Percentiles rank a stretch among this genome's conserved stretches.
Evolutionary conservation across 2,797 vertebrate species (phyloP).

Genomic region (Trachurus trachurus): DNA sequence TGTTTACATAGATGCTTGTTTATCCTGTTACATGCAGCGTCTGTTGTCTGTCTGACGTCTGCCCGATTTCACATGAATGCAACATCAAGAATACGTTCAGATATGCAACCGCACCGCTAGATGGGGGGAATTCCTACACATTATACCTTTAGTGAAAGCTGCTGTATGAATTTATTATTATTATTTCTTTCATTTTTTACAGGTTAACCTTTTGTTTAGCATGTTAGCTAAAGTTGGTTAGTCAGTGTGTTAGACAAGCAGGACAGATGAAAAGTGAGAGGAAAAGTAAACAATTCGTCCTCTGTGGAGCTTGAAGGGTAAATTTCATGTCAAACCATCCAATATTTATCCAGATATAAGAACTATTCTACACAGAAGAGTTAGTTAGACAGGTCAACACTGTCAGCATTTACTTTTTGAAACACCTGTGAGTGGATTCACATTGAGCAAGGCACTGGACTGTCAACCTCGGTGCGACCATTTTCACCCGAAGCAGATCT

Average conservation of each 20-base stretch:
- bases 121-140: too few species aligned
- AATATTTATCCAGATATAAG: not conserved
- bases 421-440: not conserved
- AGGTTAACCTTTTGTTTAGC: too few species aligned
- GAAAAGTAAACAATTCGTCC: not conserved
- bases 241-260: not conserved
- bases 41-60: too few species aligned
- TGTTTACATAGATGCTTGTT: too few species aligned
- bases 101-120: too few species aligned
- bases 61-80: too few species aligned
- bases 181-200: not conserved
- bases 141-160: too few species aligned
- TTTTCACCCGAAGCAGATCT: too few species aligned
- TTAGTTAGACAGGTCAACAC: too few species aligned
- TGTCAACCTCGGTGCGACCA: not conserved
- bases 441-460: not conserved
- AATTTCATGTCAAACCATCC: not conserved
- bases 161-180: too few species aligned
- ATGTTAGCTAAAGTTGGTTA: not conserved
- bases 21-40: too few species aligned
- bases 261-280: not conserved
- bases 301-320: not conserved
- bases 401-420: not conserved
- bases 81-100: too few species aligned
- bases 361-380: not conserved